Evolutionary conservation across 1,140 invertebrate genomes (phyloP), one percentile per base, ranked within the genome.

Genomic region (Sitophilus oryzae): DNA sequence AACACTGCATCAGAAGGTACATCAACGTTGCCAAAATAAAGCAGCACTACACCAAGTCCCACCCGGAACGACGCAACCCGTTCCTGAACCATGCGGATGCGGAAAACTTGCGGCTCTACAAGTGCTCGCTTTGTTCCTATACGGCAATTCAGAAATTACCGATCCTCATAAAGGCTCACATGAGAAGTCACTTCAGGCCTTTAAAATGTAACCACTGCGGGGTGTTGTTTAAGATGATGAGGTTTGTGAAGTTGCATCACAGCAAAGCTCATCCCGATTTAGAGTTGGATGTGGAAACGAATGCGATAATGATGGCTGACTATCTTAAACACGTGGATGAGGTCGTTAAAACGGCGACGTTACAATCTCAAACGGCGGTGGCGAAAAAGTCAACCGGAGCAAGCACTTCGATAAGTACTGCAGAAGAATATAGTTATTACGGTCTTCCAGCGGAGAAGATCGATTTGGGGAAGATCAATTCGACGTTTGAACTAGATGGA

Each of bases 381-480:
- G 62, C 62, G 8, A 56, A 38, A 35, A 64, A 64, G 45, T 64
- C 62, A 1, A 64, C 62, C 1, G 53, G 53, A n/a, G 45, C 55
- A 2, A 40, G 37, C 8, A 18, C 34, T 3, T 9, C 42, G 8
- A 30, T 10, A n/a, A 1, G 11, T 6, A n/a, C 42, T 14, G 16
- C 5, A n/a, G 45, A 42, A n/a, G 58, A 54, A 11, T 60, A 49
- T 36, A 60, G 53, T 36, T 60, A 40, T 18, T 60, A 60, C 18
- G 58, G 58, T 5, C 1, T 38, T 8, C 36, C 23, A 9, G 14
- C 9, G 3, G 56, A 60, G 15, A 16, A 59, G 4, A 40, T 60
- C 6, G 58, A 63, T 55, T 25, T 63, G 20, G 49, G 43, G 2
- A 56, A 52, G 19, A 60, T 63, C 23, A 18, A 34, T 8, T 56